These are phyloP conservation scores for Ramphastos sulfuratus DNA, from an alignment of 2,113 vertebrate genomes.

Conservation along the genomic window DNA sequence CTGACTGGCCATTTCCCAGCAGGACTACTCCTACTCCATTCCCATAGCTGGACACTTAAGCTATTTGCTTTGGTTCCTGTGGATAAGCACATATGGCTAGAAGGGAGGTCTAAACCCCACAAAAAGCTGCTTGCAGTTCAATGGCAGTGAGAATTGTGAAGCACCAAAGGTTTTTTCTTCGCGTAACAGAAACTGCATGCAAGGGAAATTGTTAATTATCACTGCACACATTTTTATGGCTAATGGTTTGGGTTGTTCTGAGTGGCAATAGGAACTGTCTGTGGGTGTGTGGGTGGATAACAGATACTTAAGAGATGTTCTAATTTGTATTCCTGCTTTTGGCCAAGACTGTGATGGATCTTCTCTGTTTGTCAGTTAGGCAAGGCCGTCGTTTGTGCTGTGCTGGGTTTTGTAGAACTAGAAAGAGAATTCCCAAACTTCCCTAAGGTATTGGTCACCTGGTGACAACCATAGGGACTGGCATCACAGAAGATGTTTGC, in stretches of 20 bases:
- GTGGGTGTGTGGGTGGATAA: constrained; percentile 19
- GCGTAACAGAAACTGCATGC: not conserved
- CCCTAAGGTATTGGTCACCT: not conserved
- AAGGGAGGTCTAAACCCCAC: not conserved
- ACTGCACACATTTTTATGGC: not conserved
- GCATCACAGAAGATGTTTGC: not conserved
- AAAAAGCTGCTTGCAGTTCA: not conserved
- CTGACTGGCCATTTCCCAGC: not conserved
- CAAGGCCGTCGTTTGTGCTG: not conserved
- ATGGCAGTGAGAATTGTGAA: not conserved
- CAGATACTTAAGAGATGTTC: constrained; percentile 7
- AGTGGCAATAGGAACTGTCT: constrained; percentile 34
- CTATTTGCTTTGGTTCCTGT: not conserved
- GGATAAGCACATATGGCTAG: not conserved
- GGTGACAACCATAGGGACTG: not conserved
- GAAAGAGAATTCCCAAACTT: not conserved
- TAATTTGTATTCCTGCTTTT: constrained; percentile 36
- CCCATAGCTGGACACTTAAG: not conserved
- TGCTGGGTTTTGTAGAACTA: not conserved
- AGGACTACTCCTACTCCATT: not conserved
- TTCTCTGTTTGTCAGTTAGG: not conserved
- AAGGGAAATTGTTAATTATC: not conserved
- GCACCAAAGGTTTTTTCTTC: not conserved
- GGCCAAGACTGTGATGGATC: not conserved
- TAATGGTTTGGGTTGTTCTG: constrained; percentile 25